These are phyloP conservation scores for Azorinus chamasolen DNA, from an alignment of 2,888 invertebrate genomes.

Conservation along the genomic window DNA sequence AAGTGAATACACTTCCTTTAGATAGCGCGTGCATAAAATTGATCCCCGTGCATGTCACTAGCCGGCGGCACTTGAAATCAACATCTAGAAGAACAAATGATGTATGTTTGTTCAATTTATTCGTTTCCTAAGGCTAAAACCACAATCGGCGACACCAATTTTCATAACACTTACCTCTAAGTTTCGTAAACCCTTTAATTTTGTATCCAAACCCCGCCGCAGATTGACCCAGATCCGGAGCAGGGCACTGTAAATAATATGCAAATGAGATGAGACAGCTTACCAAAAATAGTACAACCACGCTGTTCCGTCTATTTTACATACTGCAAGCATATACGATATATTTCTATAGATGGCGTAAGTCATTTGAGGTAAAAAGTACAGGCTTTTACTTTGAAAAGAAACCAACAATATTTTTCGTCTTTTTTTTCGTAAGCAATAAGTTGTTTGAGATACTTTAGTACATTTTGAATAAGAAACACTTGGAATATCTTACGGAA, in stretches of 20 bases:
- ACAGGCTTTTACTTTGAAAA: no score
- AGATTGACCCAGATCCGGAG: conserved; percentile 62
- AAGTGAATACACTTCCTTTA: conserved; percentile 23
- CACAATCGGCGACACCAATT: not conserved
- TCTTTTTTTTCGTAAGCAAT: no score
- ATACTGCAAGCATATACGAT: not conserved
- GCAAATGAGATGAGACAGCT: conserved; percentile 64
- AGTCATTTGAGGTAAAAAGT: no score
- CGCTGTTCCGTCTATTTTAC: conserved; percentile 26
- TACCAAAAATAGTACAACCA: conserved; percentile 52
- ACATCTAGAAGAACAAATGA: conserved; percentile 5
- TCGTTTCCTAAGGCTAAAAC: not conserved
- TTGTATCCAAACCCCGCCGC: conserved; percentile 51
- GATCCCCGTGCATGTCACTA: not conserved
- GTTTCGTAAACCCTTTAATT: conserved; percentile 9
- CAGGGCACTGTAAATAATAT: conserved; percentile 55
- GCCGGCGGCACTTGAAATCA: conserved; percentile 22
- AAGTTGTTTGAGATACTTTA: no score
- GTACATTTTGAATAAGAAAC: no score
- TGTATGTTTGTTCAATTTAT: not conserved
- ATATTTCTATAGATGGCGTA: no score
- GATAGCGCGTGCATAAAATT: conserved; percentile 54
- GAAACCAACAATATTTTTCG: no score
- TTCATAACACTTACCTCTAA: conserved; percentile 3
- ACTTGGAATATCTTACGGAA: no score